Evolutionary conservation across 1,140 invertebrate genomes (phyloP).

Genomic region (Sarcophaga peregrina): DNA sequence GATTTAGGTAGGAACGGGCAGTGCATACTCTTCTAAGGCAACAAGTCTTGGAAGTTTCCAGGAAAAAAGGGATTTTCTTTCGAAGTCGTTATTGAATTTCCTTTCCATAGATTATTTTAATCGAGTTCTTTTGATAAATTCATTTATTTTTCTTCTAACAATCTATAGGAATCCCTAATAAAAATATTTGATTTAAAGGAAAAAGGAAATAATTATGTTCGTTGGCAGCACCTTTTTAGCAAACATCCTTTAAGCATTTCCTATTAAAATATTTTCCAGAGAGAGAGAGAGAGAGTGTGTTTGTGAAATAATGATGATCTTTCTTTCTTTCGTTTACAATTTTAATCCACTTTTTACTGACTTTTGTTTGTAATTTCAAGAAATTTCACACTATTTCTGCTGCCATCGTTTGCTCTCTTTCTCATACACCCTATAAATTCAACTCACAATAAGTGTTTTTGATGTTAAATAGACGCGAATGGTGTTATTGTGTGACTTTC

Average conservation of each 20-base stretch:
- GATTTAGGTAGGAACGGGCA: too few species aligned
- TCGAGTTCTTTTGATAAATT: too few species aligned
- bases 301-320: conserved; percentile 5
- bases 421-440: not conserved
- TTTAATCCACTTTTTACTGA: not conserved
- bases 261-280: conserved; percentile 3
- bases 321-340: not conserved
- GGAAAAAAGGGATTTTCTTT: too few species aligned
- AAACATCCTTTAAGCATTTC: conserved; percentile 9
- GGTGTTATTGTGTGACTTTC: not conserved
- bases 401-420: not conserved
- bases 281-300: not conserved
- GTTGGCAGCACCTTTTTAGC: not conserved
- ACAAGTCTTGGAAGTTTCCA: too few species aligned
- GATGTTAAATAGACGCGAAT: conserved; percentile 7
- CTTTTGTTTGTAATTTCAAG: too few species aligned
- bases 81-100: too few species aligned
- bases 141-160: too few species aligned
- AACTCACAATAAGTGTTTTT: not conserved
- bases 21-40: too few species aligned
- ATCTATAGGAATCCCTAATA: too few species aligned
- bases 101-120: too few species aligned
- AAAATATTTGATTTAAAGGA: too few species aligned
- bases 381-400: not conserved
- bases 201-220: too few species aligned